Conservation (phyloP, 92 coral and sea anemone species). For the Porites evermanni region DNA sequence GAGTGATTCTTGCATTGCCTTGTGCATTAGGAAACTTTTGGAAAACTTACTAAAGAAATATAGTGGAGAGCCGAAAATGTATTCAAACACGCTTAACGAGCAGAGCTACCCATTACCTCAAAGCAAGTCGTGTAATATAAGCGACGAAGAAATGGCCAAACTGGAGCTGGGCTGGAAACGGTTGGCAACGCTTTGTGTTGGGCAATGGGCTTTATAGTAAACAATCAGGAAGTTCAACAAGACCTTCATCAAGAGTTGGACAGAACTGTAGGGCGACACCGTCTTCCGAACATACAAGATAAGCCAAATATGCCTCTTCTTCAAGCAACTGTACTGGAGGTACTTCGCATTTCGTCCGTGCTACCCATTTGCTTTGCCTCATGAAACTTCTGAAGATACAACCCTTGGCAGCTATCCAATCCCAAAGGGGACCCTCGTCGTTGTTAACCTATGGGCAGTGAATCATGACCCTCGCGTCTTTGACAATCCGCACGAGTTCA, state of each 20-base stretch:
- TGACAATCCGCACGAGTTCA: constrained; percentile 61
- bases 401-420: constrained; percentile 61
- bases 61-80: constrained; percentile 22
- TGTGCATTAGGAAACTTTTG: constrained; percentile 29
- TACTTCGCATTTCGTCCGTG: constrained; percentile 68
- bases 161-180: constrained; percentile 74
- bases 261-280: constrained; percentile 46
- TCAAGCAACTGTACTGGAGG: constrained; percentile 77
- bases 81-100: not conserved
- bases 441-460: constrained; percentile 79
- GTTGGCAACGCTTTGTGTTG: constrained; percentile 57
- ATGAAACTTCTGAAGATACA: constrained; percentile 64
- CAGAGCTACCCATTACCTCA: not conserved
- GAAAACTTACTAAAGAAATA: constrained; percentile 3
- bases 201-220: constrained; percentile 65
- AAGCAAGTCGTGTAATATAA: not conserved
- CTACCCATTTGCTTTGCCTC: constrained; percentile 76
- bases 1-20: constrained; percentile 54
- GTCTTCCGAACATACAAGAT: constrained; percentile 69
- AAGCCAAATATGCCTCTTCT: constrained; percentile 71
- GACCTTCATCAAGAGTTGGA: constrained; percentile 66
- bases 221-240: constrained; percentile 57
- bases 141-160: constrained; percentile 52
- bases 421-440: constrained; percentile 72
- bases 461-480: constrained; percentile 82